Evolutionary conservation across 2,888 invertebrate species (phyloP), one percentile per base, ranked within the genome.

Genomic region (Lycophotia porphyrea): DNA sequence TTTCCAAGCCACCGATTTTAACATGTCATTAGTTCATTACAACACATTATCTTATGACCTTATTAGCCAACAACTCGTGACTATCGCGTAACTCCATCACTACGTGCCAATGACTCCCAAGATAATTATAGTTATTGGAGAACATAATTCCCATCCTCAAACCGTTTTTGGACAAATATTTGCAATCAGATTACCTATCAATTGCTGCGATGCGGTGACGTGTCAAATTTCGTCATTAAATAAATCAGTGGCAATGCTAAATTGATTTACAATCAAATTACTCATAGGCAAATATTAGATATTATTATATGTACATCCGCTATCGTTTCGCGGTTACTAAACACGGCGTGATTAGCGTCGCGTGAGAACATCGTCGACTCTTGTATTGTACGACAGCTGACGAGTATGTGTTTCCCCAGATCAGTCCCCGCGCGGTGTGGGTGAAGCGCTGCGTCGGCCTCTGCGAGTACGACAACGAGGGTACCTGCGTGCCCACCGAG

Each of bases 361-460:
- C 93, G 94, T 95, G 95, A 93, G 94, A 95, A 93, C 90, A 93
- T 93, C 91, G 91, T 91, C 88, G 76, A 88, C 75, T 64, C 68
- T 72, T 83, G 86, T 88, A 88, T 88, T 88, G 88, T 88, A 79
- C 78, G 65, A 66, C 52, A 52, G 73, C 82, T 89, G 81, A 90
- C 87, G 89, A 88, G 81, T 81, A 84, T 87, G 91, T 91, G 81
- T 92, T 93, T 94, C 92, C 93, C 92, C 94, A 96, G 96, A 92
- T 96, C 83, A 94, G 90, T 78, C 96, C 96, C 7, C 92, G 94
- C 63, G 93, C 94, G 9, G 94, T 95, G 78, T 96, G 96, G 96
- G 94, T 96, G 72, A 95, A 95, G 84, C 91, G 95, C 21, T 96
- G 96, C 87, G 93, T 94, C 71, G 96, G 96, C 15, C 92, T 95